Percentiles rank a stretch among this genome's conserved stretches.
These are phyloP conservation scores for Uloborus plumipes DNA, from an alignment of 2,888 invertebrate species.

Conservation along the genomic window DNA sequence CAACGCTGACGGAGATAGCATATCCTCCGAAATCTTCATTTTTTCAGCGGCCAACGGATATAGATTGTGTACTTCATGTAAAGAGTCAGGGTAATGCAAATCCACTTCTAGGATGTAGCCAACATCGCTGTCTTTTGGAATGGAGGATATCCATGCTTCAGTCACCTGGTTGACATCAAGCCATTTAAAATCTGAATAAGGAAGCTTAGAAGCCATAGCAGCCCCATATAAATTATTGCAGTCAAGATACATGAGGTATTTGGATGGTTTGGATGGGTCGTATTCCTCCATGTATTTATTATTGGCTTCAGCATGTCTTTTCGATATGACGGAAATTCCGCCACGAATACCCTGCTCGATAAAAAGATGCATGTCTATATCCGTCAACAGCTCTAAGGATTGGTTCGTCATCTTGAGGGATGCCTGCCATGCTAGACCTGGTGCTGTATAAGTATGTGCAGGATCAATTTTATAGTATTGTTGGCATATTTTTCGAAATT, in stretches of 20 bases:
- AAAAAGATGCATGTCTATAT: conserved; percentile 66
- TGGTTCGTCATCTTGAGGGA: conserved; percentile 62
- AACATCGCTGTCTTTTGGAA: background rate
- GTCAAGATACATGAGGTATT: conserved; percentile 38
- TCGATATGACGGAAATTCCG: conserved; percentile 42
- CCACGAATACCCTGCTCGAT: conserved; percentile 52
- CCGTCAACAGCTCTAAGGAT: conserved; percentile 65
- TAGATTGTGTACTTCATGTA: no score
- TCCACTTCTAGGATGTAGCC: conserved; percentile 62
- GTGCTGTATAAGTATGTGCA: conserved; percentile 66
- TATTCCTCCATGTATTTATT: conserved; percentile 47
- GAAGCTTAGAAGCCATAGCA: conserved; percentile 40
- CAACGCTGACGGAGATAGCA: background rate
- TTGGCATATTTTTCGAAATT: conserved; percentile 66
- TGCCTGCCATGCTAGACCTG: conserved; percentile 64
- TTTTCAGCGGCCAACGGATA: conserved; percentile 50
- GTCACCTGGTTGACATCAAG: background rate
- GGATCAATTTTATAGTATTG: conserved; percentile 67
- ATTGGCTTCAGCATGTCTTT: conserved; percentile 65
- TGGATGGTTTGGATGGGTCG: background rate
- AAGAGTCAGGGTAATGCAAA: conserved; percentile 26
- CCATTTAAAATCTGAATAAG: conserved; percentile 41
- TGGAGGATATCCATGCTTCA: background rate
- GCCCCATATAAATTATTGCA: conserved; percentile 40
- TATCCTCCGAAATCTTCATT: background rate